These are phyloP conservation scores for Tarsius wallacei DNA, from an alignment of 2,797 vertebrate genomes.

Conservation along the genomic window DNA sequence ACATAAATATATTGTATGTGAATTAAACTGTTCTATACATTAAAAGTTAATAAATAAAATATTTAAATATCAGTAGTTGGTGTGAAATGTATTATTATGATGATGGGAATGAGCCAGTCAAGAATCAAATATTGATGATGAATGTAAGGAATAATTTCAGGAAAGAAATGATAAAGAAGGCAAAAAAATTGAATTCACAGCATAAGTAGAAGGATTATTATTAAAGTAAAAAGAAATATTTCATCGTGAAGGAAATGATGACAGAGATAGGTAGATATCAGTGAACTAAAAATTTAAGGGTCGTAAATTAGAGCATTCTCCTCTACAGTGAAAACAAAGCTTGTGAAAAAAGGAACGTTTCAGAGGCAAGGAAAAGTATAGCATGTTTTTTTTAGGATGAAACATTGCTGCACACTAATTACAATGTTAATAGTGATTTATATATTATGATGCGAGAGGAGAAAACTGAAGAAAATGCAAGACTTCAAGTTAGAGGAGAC, in stretches of 20 bases:
- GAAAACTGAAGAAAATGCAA: neutral
- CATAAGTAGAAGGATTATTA: neutral
- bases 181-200: constrained; percentile 4
- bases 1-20: neutral
- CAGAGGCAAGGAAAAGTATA: neutral
- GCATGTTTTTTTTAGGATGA: neutral
- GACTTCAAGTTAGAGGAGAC: neutral
- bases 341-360: neutral
- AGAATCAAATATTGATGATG: neutral
- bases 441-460: neutral
- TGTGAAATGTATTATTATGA: neutral
- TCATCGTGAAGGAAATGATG: neutral
- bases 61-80: neutral
- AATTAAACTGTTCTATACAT: neutral
- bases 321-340: neutral
- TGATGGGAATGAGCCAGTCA: neutral
- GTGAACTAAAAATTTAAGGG: neutral
- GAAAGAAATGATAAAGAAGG: neutral
- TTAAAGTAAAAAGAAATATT: neutral
- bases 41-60: neutral
- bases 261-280: neutral
- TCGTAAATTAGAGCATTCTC: neutral
- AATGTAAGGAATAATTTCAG: neutral
- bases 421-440: neutral
- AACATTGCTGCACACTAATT: neutral